Conservation (phyloP, 92 coral and sea anemone genomes). For the Palythoa caribaeorum region DNA sequence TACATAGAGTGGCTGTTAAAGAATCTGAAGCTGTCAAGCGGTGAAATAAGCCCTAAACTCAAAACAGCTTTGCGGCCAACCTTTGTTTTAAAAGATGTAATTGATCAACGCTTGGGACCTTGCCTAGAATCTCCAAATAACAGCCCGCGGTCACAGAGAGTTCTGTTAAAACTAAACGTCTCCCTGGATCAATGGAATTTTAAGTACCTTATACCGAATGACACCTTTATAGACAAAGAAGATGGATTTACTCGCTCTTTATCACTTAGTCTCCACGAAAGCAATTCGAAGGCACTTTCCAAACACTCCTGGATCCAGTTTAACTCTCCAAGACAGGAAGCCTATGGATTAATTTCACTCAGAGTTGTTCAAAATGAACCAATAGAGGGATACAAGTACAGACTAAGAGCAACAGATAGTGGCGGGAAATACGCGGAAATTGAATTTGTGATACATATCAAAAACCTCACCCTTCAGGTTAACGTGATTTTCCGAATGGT, state of each 20-base stretch:
- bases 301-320: conserved; percentile 55
- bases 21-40: conserved; percentile 10
- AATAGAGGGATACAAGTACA: conserved; percentile 21
- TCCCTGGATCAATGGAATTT: conserved; percentile 36
- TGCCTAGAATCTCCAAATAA: conserved; percentile 40
- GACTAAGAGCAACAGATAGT: conserved; percentile 45
- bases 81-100: conserved; percentile 31
- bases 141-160: conserved; percentile 25
- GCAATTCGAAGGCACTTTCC: conserved; percentile 20
- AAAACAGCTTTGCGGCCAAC: conserved; percentile 35
- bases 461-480: conserved; percentile 9
- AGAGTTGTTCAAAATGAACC: conserved; percentile 40
- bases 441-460: conserved; percentile 21
- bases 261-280: conserved; percentile 13
- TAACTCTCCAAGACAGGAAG: conserved; percentile 29
- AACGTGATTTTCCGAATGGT: conserved; percentile 32
- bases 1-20: conserved; percentile 32
- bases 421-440: conserved; percentile 41
- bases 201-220: conserved; percentile 41
- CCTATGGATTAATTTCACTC: conserved; percentile 45
- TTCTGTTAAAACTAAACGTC: conserved; percentile 41
- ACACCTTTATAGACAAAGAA: conserved; percentile 49
- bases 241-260: conserved; percentile 55
- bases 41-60: conserved; percentile 28
- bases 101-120: conserved; percentile 54